A percentile compares a stretch with the other conserved stretches of the same genome.
Conservation (phyloP, 2,888 invertebrate species). For the Hofmannophila pseudospretella region DNA sequence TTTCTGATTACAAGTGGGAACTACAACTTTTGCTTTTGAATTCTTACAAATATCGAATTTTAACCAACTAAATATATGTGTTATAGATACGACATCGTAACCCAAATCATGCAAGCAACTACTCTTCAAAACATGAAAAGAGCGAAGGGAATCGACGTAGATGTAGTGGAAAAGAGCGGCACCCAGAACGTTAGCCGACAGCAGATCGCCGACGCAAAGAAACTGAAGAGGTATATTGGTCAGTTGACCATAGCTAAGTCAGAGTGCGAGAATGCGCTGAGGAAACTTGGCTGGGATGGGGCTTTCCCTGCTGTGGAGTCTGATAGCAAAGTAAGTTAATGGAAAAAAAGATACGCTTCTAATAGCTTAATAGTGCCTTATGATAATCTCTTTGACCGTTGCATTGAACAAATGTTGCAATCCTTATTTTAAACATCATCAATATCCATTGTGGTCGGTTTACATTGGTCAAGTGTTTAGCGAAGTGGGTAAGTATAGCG, state of each 20-base stretch:
- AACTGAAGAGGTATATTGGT: slow-evolving; percentile 89
- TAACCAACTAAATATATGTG: no score
- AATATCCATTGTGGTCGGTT: no score
- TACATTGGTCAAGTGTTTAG: no score
- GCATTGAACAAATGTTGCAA: no score
- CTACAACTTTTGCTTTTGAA: no score
- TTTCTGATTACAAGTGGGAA: no score
- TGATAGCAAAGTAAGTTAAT: slow-evolving; percentile 50
- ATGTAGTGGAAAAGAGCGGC: slow-evolving; percentile 73
- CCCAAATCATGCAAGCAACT: slow-evolving; percentile 96
- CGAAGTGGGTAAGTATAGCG: no score
- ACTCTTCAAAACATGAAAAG: slow-evolving; percentile 93
- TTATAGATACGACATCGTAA: slow-evolving; percentile 88
- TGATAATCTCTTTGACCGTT: no score
- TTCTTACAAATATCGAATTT: no score
- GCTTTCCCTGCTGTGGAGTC: slow-evolving; percentile 79
- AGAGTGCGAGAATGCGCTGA: slow-evolving; percentile 87
- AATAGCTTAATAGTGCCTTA: no score
- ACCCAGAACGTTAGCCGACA: slow-evolving; percentile 83
- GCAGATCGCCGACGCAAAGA: slow-evolving; percentile 87
- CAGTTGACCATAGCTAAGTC: slow-evolving; percentile 89
- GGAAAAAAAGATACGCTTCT: no score
- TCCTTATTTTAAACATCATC: no score
- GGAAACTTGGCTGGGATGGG: slow-evolving; percentile 87
- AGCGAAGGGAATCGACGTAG: slow-evolving; percentile 87